Percentiles rank a stretch among this genome's conserved stretches.
phyloP scores from a whole-genome alignment of 2,797 vertebrate genomes.

The Liparis tanakae region DNA sequence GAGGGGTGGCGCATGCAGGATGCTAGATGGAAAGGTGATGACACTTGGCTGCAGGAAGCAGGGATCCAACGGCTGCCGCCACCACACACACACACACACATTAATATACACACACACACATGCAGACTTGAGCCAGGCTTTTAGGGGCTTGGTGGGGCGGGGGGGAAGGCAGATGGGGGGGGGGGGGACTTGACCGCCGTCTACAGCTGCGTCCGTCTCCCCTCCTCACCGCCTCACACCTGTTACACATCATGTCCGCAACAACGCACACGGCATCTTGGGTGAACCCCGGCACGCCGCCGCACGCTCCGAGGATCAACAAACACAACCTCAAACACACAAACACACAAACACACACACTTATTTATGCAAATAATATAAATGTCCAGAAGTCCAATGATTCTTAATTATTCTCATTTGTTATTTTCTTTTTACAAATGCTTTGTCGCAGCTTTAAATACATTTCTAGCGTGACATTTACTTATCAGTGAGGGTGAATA shows the following conservation, averaged over 20 bases:
- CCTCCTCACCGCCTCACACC: slow-evolving; percentile 82
- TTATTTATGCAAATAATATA: neutral
- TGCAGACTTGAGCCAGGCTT: slow-evolving; percentile 54
- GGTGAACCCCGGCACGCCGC: slow-evolving; percentile 46
- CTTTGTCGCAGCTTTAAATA: slow-evolving; percentile 13
- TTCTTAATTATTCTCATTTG: slow-evolving; percentile 14
- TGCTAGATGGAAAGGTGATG: slow-evolving; percentile 63
- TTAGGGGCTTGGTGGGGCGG: slow-evolving; percentile 53
- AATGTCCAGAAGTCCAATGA: neutral
- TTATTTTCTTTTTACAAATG: slow-evolving; percentile 4
- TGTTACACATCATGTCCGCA: slow-evolving; percentile 89
- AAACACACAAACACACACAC: neutral
- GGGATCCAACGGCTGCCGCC: slow-evolving; percentile 56
- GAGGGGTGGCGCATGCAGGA: slow-evolving; percentile 28
- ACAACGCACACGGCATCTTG: slow-evolving; percentile 75
- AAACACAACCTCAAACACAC: slow-evolving; percentile 13
- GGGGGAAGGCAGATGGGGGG: slow-evolving; percentile 77
- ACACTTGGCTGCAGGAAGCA: slow-evolving; percentile 70
- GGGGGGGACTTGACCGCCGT: slow-evolving; percentile 77
- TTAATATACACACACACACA: slow-evolving; percentile 24
- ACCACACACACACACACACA: slow-evolving; percentile 32
- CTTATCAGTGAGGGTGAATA: slow-evolving; percentile 19
- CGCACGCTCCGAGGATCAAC: slow-evolving; percentile 16
- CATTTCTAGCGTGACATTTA: neutral
- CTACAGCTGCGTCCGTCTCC: slow-evolving; percentile 80